These are phyloP conservation scores for Tylochromis polylepis DNA, from an alignment of 2,113 vertebrate genomes.

Conservation along the genomic window DNA sequence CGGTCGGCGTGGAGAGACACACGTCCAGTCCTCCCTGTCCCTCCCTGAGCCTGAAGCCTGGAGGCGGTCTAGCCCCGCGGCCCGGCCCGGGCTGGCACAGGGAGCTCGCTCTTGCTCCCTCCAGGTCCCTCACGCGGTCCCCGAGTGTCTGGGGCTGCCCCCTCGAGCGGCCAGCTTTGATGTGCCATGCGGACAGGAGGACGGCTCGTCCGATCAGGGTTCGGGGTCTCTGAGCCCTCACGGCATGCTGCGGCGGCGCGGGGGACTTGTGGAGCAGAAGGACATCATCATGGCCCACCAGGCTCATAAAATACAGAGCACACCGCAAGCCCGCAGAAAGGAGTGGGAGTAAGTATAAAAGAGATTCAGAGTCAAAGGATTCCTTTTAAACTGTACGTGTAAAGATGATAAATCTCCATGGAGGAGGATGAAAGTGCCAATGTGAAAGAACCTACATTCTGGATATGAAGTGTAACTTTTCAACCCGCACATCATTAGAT, in stretches of 20 bases:
- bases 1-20: slow-evolving; percentile 30
- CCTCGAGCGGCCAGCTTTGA: slow-evolving; percentile 79
- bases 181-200: slow-evolving; percentile 50
- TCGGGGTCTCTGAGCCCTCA: slow-evolving; percentile 81
- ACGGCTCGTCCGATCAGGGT: slow-evolving; percentile 64
- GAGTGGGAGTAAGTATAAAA: slow-evolving; percentile 93
- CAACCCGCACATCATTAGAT: not conserved
- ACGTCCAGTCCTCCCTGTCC: slow-evolving; percentile 74
- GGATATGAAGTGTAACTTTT: not conserved
- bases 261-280: slow-evolving; percentile 88
- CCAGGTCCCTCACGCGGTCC: slow-evolving; percentile 73
- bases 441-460: not conserved
- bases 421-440: slow-evolving; percentile 19
- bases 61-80: slow-evolving; percentile 55
- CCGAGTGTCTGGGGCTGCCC: slow-evolving; percentile 66
- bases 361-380: slow-evolving; percentile 23
- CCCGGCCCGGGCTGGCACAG: slow-evolving; percentile 65
- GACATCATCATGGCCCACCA: slow-evolving; percentile 92
- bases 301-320: slow-evolving; percentile 95
- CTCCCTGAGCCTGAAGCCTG: slow-evolving; percentile 82
- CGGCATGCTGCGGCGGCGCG: slow-evolving; percentile 81
- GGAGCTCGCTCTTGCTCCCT: slow-evolving; percentile 78
- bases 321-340: slow-evolving; percentile 88
- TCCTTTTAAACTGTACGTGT: slow-evolving; percentile 38
- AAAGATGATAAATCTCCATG: slow-evolving; percentile 38